These are phyloP conservation scores for Chloroceryle amazona DNA, from an alignment of 2,797 vertebrate genomes.

Conservation along the genomic window DNA sequence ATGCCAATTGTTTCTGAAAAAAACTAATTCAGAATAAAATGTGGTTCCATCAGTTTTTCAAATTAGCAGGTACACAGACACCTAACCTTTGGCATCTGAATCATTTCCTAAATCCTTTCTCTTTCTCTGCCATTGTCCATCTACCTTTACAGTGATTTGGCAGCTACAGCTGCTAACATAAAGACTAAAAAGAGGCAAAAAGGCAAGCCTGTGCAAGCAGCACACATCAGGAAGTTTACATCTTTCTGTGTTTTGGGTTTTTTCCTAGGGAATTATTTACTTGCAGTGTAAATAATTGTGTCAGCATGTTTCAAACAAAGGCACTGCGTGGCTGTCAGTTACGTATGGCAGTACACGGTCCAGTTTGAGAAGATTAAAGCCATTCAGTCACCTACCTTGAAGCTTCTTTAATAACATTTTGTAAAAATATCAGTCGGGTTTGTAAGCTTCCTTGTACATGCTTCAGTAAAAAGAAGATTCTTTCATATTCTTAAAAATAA, in stretches of 20 bases:
- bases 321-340: background rate
- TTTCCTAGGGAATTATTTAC: background rate
- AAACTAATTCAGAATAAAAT: background rate
- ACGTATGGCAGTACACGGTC: rapidly evolving
- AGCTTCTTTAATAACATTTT: conserved; percentile 97
- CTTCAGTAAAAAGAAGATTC: conserved; percentile 95
- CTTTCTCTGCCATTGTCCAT: background rate
- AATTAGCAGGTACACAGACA: background rate
- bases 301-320: background rate
- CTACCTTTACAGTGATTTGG: background rate
- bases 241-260: background rate
- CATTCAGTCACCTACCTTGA: conserved; percentile 85
- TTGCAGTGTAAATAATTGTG: background rate
- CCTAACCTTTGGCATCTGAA: background rate
- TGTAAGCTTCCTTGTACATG: conserved; percentile 95
- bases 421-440: conserved; percentile 92
- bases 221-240: background rate
- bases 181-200: background rate
- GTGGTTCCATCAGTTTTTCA: background rate
- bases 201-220: background rate
- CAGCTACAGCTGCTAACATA: background rate
- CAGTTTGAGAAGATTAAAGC: background rate
- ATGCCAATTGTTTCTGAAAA: background rate
- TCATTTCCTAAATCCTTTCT: background rate
- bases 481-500: conserved; percentile 90